Evolutionary conservation across 2,888 invertebrate genomes (phyloP), one percentile per base, ranked within the genome.

Genomic region (Hirtodrosophila duncani): DNA sequence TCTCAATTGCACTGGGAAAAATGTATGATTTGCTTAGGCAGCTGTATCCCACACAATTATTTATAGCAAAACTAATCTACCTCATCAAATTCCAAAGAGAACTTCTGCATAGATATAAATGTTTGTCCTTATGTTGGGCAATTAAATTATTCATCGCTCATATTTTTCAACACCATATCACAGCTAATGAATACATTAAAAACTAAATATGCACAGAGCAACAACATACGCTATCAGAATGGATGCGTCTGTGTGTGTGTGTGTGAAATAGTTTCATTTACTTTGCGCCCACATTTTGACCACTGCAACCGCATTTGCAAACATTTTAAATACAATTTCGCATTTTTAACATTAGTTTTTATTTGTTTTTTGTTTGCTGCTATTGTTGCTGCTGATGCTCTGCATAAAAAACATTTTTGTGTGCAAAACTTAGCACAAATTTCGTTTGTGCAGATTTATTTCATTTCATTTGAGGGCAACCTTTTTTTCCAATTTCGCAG

Each of bases 241-340:
- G n/a, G n/a, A n/a, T n/a, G n/a, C n/a, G n/a, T n/a, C n/a, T 43
- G 26, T 36, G 53, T 62, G 31, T 29, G 21, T 29, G 41, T 44
- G 41, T 42, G 17, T 17, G 44, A 52, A 57, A 57, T 59, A 56
- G 66, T 69, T 72, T 51, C 69, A 75, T 75, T 71, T 75, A 72
- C 75, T 75, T 72, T 74, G 59, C 41, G 27, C 37, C 53, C 67
- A 44, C 51, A 59, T 57, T 71, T 64, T 39, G 58, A 75, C 75
- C 77, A 59, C 74, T 66, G 56, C 56, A 59, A 78, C 75, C 75
- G 48, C 75, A 78, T 65, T 77, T 56, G 65, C 65, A 78, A 77
- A 77, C 69, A 78, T 77, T 77, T 78, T 62, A 77, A 77, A 77
- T 77, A 75, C 78, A 69, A 78, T 74, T 67, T 75, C 67, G 61